A percentile compares a stretch with the other conserved stretches of the same genome.
Evolutionary conservation across 2,113 vertebrate genomes (phyloP).

Genomic region (Pangasianodon gigas): DNA sequence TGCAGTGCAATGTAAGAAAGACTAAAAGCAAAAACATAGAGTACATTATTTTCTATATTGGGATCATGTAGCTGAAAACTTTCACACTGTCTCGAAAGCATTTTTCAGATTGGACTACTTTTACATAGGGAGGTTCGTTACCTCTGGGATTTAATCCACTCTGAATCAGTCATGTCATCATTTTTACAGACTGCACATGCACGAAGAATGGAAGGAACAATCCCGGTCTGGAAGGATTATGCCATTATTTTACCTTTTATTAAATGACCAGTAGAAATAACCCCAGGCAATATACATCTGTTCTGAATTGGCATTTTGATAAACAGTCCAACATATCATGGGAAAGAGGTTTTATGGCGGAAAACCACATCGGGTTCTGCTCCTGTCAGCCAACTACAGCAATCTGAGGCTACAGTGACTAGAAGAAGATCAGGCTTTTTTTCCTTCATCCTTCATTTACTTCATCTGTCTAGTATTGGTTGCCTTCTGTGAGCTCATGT

Average conservation of each 20-base stretch:
- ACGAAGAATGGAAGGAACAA: neutral
- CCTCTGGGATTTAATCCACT: neutral
- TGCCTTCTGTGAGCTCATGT: neutral
- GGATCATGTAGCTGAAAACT: neutral
- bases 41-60: neutral
- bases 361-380: neutral
- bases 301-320: neutral
- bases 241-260: neutral
- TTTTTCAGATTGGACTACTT: neutral
- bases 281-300: neutral
- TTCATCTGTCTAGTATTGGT: neutral
- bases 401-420: neutral
- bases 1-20: neutral
- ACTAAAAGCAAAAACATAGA: neutral
- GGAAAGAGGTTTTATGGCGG: neutral
- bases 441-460: neutral
- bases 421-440: neutral
- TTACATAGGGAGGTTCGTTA: neutral
- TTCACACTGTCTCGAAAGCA: neutral
- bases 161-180: neutral
- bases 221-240: neutral
- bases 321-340: neutral
- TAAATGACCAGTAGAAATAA: neutral
- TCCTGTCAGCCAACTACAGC: neutral
- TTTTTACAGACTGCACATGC: neutral